Evolutionary conservation across 1,140 invertebrate genomes (phyloP), one percentile per base, ranked within the genome.

Genomic region (Bicyclus anynana): DNA sequence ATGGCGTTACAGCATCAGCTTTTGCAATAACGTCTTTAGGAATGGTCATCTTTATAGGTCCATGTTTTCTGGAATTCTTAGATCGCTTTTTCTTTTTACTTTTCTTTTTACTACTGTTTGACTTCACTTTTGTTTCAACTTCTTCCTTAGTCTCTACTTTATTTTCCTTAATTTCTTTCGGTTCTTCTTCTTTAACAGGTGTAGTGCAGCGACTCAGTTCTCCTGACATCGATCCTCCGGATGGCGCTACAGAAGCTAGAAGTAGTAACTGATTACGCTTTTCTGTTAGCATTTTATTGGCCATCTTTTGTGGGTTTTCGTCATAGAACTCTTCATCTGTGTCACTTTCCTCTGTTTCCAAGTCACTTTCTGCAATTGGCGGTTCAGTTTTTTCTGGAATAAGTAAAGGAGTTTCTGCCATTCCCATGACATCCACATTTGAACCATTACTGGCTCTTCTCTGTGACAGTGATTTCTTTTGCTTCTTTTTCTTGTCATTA

Each of bases 261-360:
- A 91, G 66, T 69, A 94, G 80, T 27, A 94, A 59, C 59, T 94
- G 93, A 67, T 94, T 93, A 5, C 93, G 91, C 80, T 94, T 95
- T 67, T 95, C 93, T 7, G 91, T 91, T 17, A 94, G 67, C 44
- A 94, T 50, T 78, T 95, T 94, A 52, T 91, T 93, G 0, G 92
- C 93, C 38, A 94, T 73, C 59, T 90, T 90, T 62, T 95, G 93
- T 1, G 95, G 95, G 87, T 95, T 90, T 66, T 94, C 91, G 76
- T 96, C 94, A 76, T 96, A 96, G 84, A 96, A 96, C 64, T 95
- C 94, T 86, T 96, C 95, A 77, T 96, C 95, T 1, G 95, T 95
- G 37, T 94, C 94, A 23, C 94, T 94, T 76, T 96, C 93, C 18
- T 93, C 93, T 0, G 95, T 96, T 59, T 96, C 94, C 9, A 96